These are phyloP conservation scores for Zaprionus gabonicus DNA, from an alignment of 1,140 invertebrate genomes.

Conservation along the genomic window DNA sequence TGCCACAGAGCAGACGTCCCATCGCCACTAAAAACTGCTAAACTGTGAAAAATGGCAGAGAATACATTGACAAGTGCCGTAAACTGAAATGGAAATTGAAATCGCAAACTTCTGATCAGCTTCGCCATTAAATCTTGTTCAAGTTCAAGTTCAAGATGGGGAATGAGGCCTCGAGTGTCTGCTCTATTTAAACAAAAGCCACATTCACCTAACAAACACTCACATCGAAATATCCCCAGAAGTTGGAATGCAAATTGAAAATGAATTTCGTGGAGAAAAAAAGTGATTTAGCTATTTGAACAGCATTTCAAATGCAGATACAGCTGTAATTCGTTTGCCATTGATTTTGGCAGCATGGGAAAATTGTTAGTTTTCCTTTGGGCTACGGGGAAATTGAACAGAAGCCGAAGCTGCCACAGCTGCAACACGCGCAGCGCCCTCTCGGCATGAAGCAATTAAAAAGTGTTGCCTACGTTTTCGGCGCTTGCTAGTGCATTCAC, in stretches of 20 bases:
- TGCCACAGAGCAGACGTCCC: no score
- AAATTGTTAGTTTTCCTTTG: neutral
- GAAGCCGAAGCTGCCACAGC: neutral
- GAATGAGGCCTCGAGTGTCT: no score
- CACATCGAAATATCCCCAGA: neutral
- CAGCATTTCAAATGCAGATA: neutral
- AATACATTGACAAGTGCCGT: neutral
- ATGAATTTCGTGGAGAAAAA: neutral
- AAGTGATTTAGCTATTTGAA: neutral
- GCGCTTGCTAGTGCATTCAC: conserved; percentile 4
- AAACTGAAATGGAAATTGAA: neutral
- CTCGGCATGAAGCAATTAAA: conserved; percentile 32
- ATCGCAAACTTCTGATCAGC: neutral
- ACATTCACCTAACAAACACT: neutral
- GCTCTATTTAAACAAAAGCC: no score
- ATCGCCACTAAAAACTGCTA: no score
- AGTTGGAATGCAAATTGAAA: neutral
- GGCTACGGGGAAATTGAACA: neutral
- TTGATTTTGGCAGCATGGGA: neutral
- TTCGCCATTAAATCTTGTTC: neutral
- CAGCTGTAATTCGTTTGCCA: neutral
- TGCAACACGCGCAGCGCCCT: conserved; percentile 4
- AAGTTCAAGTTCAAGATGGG: neutral
- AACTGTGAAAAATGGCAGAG: neutral
- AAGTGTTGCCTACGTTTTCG: conserved; percentile 31